Evolutionary conservation across 53 echinoderm and acorn worm genomes (phyloP).

Genomic region (Antedon mediterranea): DNA sequence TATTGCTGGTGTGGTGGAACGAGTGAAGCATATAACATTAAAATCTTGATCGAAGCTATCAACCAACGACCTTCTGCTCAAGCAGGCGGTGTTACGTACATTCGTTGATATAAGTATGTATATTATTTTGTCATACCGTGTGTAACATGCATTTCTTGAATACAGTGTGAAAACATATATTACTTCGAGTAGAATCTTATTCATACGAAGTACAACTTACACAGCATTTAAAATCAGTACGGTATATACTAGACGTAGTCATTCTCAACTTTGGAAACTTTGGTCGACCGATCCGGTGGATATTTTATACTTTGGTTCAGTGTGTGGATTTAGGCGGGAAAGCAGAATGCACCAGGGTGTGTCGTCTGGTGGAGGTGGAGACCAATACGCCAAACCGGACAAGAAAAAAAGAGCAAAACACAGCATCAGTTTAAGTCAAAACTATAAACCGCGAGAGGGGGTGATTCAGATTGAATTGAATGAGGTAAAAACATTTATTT

Average conservation of each 20-base stretch:
- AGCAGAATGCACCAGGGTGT: neutral
- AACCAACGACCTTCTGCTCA: neutral
- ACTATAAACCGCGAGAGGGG: neutral
- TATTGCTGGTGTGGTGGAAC: neutral
- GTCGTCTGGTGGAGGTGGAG: neutral
- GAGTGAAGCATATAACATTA: neutral
- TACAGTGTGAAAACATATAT: too few relatives aligned
- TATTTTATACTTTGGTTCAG: too few relatives aligned
- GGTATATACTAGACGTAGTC: too few relatives aligned
- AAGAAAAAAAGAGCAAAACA: neutral
- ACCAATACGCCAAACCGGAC: neutral
- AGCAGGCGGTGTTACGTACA: neutral
- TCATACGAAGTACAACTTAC: too few relatives aligned
- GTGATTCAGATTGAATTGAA: neutral
- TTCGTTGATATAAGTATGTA: neutral
- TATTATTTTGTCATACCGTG: neutral
- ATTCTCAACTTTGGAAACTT: too few relatives aligned
- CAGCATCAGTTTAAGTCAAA: neutral
- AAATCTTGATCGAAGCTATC: neutral
- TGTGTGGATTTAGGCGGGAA: neutral
- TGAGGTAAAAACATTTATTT: neutral
- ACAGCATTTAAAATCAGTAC: too few relatives aligned
- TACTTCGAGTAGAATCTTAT: too few relatives aligned
- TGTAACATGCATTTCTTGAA: neutral
- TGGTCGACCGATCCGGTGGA: too few relatives aligned